Evolutionary conservation across 2,797 vertebrate species (phyloP), one percentile per base, ranked within the genome.

Genomic region (Characodon lateralis): DNA sequence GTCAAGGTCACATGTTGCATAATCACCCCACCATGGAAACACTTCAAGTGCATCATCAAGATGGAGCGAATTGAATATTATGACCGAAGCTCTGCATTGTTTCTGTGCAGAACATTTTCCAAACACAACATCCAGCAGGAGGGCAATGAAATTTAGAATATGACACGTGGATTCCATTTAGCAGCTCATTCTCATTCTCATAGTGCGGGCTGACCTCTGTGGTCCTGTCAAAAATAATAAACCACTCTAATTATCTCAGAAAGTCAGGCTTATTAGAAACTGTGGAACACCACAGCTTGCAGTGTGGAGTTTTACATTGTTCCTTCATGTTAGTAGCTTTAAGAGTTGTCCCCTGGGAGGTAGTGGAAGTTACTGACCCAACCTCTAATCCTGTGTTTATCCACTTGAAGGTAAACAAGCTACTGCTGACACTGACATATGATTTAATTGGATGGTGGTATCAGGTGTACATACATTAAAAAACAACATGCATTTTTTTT

Each of bases 231-330:
- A 26, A 69, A 69, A 69, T 69, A 69, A 69, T 69, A 69, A 69
- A 69, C 66, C 39, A 46, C 66, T 69, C 41, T 69, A 69, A 69
- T 69, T 69, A 69, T 69, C 66, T 46, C 41, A 69, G 66, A 46
- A 69, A 69, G 41, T 46, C 39, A 16, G 41, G 66, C 66, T 69
- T 69, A 69, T 69, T 69, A 69, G 24, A 69, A n/a, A 35, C 41
- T n/a, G 65, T 43, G 7, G 55, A 7, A 24, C 55, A 56, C 55
- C 55, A 56, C 22, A 56, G 55, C 55, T 8, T n/a, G 6, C 55
- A 56, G 55, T n/a, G 66, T 16, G 10, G 24, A 69, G 66, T 26
- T 48, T 69, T 69, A 69, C 41, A 41, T 24, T 41, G 28, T 69
- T 66, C 20, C 63, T 66, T 69, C 66, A 69, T 69, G 66, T 13